Evolutionary conservation across 2,797 vertebrate species (phyloP), one percentile per base, ranked within the genome.

Genomic region (Rallus crepitans): DNA sequence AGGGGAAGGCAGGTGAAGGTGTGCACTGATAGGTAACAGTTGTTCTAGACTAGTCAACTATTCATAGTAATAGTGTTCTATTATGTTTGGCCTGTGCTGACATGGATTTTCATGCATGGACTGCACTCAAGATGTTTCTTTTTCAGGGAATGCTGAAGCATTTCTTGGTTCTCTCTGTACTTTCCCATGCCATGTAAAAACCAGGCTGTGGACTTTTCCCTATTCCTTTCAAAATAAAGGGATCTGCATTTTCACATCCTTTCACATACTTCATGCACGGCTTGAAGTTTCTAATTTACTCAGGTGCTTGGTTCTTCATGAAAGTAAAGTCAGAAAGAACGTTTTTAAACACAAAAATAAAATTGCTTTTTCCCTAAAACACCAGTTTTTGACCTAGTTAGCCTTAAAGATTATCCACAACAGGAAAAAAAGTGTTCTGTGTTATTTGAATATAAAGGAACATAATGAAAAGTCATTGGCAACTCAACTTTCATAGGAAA

Each of bases 1-100:
- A 35, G 30, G 21, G 30, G 15, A 48, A 61, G 45, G 47, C 33
- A 71, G 28, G n/a, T 45, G 37, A 80, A 48, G 33, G 15, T 8
- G 47, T 21, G 20, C 57, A 28, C 19, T 27, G n/a, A 28, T 8
- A 33, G 28, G 6, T 15, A 66, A 14, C 30, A 66, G 40, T 18
- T 73, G 59, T 33, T 24, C 17, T 5, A 25, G n/a, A 2, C 3
- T 37, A 7, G 18, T 35, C 18, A 45, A 19, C 4, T 7, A 8
- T 6, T 60, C 23, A 2, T 13, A 73, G 28, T 3, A 7, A 3
- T 14, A 12, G 3, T 5, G 0, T 42, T 61, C 28, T 30, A 9
- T 7, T 31, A 20, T 5, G 12, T 18, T 79, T 64, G 28, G 28
- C 18, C 53, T 76, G 5, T 9, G 4, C 18, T 45, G 40, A 60